Evolutionary conservation across 2,113 vertebrate species (phyloP), one percentile per base, ranked within the genome.

Genomic region (Thinocorus orbignyianus): DNA sequence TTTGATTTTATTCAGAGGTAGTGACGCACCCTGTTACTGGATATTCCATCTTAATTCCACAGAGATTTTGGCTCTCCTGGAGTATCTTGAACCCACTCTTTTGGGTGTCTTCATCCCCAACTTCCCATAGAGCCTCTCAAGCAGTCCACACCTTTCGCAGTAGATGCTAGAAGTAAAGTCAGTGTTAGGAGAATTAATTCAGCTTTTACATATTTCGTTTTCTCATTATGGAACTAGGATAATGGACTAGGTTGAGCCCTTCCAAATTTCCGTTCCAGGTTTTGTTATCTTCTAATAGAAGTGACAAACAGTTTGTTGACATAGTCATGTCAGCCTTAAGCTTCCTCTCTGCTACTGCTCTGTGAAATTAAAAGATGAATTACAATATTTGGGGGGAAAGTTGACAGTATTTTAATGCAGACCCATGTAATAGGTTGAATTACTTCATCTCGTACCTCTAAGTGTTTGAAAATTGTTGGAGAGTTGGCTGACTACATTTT

Each of bases 401-500:
- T 52, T 88, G 79, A 35, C 60, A 92, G 71, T 55, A 70, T 94
- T 96, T 91, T 83, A 73, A 88, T 46, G 48, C 90, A 49, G 30
- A 52, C 68, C 70, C 31, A 0, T 46, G 66, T 46, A 76, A 69
- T 66, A 17, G 5, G 46, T 72, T 24, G 74, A 83, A 93, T 92
- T 81, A 48, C 78, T 82, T 51, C 1, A 9, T 73, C 62, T 90
- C 19, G 24, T 79, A 72, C 62, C 79, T 77, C 71, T 64, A 48
- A 86, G 46, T 90, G 74, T 89, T 88, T 69, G 89, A 76, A 89
- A 83, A 90, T 88, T 24, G 31, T 84, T 90, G 41, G 68, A 68
- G 92, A 66, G 90, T 84, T 95, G 65, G 39, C 78, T 96, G 81
- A 92, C 74, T 88, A 25, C 81, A 31, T 93, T 93, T 94, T 96